Percentiles rank a stretch among this genome's conserved stretches.
Evolutionary conservation across 2,797 vertebrate species (phyloP).

Genomic region (Neosilurus hyrtlii): DNA sequence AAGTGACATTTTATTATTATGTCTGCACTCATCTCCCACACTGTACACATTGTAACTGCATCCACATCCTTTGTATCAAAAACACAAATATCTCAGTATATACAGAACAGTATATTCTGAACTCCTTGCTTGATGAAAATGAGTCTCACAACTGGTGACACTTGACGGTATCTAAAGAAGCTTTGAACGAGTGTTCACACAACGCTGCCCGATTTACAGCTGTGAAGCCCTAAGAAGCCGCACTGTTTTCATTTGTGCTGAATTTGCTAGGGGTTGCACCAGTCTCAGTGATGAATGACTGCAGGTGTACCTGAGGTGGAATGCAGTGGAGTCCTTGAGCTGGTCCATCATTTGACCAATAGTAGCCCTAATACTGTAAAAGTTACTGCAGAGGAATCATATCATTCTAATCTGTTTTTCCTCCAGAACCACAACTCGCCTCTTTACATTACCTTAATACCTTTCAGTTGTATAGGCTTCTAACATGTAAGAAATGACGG

Average conservation of each 20-base stretch:
- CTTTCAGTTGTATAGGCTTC: too few species aligned
- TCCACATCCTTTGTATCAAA: neutral
- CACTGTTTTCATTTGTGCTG: conserved; percentile 28
- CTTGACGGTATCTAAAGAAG: neutral
- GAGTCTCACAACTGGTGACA: neutral
- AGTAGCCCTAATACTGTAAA: neutral
- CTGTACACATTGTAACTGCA: neutral
- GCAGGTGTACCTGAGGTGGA: conserved; percentile 55
- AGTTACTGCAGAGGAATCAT: neutral
- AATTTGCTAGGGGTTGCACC: conserved; percentile 23
- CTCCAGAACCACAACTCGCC: neutral
- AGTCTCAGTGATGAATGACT: conserved; percentile 59
- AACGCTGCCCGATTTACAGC: conserved; percentile 8
- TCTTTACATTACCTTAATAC: neutral
- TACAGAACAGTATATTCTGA: neutral
- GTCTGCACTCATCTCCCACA: neutral
- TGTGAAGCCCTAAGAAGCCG: neutral
- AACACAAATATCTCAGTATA: neutral
- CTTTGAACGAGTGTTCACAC: neutral
- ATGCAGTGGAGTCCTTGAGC: conserved; percentile 41
- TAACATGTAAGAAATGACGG: neutral
- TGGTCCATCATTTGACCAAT: conserved; percentile 35
- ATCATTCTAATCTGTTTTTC: neutral
- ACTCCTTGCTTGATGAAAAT: neutral
- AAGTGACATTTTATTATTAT: neutral